Conservation (phyloP, 2,113 vertebrate species). For the Synchiropus splendidus region DNA sequence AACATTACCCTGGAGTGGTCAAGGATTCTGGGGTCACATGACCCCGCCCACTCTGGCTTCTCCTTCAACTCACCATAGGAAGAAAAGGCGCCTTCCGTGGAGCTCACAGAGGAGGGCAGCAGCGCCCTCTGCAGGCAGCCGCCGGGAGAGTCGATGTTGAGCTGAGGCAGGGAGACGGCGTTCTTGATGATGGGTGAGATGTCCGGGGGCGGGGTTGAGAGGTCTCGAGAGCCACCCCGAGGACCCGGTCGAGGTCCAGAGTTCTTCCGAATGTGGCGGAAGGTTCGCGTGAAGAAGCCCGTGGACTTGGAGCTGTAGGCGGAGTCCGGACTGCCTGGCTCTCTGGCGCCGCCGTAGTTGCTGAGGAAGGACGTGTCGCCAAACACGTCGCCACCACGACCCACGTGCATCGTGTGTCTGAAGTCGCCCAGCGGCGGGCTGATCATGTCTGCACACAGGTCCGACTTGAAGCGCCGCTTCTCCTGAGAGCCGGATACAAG, state of each 20-base stretch:
- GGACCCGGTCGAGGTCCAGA: constrained; percentile 55
- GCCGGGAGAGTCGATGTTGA: constrained; percentile 58
- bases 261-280: constrained; percentile 71
- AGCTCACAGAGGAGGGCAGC: constrained; percentile 69
- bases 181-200: constrained; percentile 95
- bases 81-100: constrained; percentile 66
- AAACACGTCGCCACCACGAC: constrained; percentile 85
- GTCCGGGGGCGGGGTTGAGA: constrained; percentile 70
- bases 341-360: constrained; percentile 70
- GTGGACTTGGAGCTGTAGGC: constrained; percentile 52
- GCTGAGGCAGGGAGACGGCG: constrained; percentile 84
- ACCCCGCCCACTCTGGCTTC: too few relatives aligned
- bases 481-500: constrained; percentile 78
- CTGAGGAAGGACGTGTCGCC: constrained; percentile 97
- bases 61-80: constrained; percentile 83
- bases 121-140: constrained; percentile 58
- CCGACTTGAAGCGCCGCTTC: constrained; percentile 74
- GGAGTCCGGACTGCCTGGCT: constrained; percentile 50
- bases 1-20: too few relatives aligned
- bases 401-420: constrained; percentile 94
- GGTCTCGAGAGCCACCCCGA: constrained; percentile 37
- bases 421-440: constrained; percentile 87
- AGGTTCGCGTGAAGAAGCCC: constrained; percentile 75
- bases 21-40: too few relatives aligned
- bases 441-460: constrained; percentile 91